A percentile compares a stretch with the other conserved stretches of the same genome.
Conservation (phyloP, 2,113 vertebrate genomes). For the Ivindomyrus marchei region DNA sequence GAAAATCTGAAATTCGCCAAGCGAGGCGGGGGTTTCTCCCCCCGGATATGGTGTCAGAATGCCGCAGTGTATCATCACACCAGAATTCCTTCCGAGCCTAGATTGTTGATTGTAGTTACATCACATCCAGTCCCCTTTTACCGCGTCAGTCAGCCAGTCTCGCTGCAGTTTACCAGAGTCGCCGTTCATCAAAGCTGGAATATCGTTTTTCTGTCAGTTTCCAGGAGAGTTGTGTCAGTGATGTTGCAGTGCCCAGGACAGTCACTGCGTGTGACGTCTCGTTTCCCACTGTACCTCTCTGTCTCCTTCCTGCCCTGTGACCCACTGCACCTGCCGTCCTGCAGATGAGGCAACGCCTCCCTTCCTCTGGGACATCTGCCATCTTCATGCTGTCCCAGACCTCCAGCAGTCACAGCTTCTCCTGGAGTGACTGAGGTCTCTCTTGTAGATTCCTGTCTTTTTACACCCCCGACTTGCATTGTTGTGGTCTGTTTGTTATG, state of each 20-base stretch:
- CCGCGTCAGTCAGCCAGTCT: neutral
- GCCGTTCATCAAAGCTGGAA: neutral
- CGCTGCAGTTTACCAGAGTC: neutral
- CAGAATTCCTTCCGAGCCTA: neutral
- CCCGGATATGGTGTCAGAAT: neutral
- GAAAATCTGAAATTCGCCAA: neutral
- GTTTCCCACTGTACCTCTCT: neutral
- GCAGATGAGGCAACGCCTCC: slow-evolving; percentile 91
- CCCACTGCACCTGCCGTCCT: slow-evolving; percentile 29
- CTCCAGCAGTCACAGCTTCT: slow-evolving; percentile 98
- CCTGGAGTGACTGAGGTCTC: slow-evolving; percentile 99
- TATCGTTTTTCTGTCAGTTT: neutral
- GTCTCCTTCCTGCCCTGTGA: neutral
- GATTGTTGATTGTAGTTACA: neutral
- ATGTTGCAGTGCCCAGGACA: neutral
- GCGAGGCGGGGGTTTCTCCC: neutral
- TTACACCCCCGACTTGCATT: slow-evolving; percentile 29
- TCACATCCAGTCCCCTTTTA: neutral
- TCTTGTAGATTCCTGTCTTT: slow-evolving; percentile 55
- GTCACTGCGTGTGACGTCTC: neutral
- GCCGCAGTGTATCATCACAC: neutral
- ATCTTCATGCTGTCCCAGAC: slow-evolving; percentile 99
- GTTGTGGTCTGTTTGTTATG: slow-evolving; percentile 24
- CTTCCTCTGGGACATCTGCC: slow-evolving; percentile 96
- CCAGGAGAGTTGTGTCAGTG: neutral